Evolutionary conservation across 2,888 invertebrate genomes (phyloP), one percentile per base, ranked within the genome.

Genomic region (Chorisops tibialis): DNA sequence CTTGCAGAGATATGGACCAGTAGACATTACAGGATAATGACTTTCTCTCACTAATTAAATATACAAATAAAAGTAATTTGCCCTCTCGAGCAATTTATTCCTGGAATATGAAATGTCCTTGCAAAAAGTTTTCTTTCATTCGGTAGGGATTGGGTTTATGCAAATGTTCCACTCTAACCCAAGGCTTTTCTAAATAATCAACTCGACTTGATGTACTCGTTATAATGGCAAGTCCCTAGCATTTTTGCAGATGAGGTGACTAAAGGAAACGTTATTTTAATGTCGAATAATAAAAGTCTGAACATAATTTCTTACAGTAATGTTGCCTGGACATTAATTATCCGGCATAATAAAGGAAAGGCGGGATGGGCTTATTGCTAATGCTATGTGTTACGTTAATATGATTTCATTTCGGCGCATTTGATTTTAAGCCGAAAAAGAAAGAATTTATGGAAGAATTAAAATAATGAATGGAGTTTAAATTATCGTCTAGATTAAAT

Each of bases 1-100:
- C 52, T 52, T 38, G 6, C 12, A 48, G 22, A 12, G 38, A 19
- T 38, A 38, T 19, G 38, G 37, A 52, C 52, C 18, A 5, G 19
- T 38, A 45, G 35, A 63, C 51, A 63, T 63, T 63, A 63, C 49
- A 50, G 63, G 51, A 58, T 63, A 63, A 63, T 63, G 63, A 63
- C 59, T 59, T 48, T 48, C 38, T 48, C 45, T 56, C 56, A 48
- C 59, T 52, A 61, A 51, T 61, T 61, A 61, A 52, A 61, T 61
- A 61, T 47, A 62, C 64, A 65, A 65, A 65, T 65, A 60, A 65
- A 65, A 65, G 62, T 65, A 65, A 65, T 65, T 65, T 65, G 47
- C 59, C 51, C 56, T 62, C 56, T 65, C 60, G 60, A 58, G 60
- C 56, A 60, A 62, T 65, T 62, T 65, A 65, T 60, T 62, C 52